phyloP scores from a whole-genome alignment of 2,888 invertebrate genomes.

The Phengaris alcon region DNA sequence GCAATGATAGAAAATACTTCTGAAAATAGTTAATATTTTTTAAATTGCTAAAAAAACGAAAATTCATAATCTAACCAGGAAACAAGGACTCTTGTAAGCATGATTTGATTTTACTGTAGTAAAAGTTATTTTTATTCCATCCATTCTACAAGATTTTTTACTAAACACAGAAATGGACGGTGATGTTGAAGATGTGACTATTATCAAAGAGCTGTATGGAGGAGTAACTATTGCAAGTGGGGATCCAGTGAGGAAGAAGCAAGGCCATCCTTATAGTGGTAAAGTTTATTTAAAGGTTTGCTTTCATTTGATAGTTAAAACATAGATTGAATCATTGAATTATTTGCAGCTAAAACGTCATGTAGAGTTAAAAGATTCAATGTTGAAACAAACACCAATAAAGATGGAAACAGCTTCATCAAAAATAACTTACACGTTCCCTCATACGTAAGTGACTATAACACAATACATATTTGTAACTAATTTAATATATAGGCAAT shows the following conservation, averaged over 20 bases:
- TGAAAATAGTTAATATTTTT: not conserved
- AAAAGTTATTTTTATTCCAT: not conserved
- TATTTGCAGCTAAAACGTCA: not conserved
- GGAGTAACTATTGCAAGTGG: not conserved
- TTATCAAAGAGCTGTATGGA: not conserved
- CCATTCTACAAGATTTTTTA: not conserved
- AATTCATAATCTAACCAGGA: too few relatives aligned
- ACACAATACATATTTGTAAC: too few relatives aligned
- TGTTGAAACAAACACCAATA: not conserved
- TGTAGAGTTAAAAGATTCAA: not conserved
- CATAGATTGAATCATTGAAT: not conserved
- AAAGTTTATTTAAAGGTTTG: not conserved
- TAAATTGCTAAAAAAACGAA: not conserved
- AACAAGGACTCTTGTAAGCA: too few relatives aligned
- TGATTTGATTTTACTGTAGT: not conserved
- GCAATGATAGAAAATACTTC: not conserved
- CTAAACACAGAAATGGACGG: not conserved
- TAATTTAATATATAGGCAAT: too few relatives aligned
- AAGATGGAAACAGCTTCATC: not conserved
- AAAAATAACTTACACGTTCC: not conserved
- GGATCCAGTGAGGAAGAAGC: not conserved
- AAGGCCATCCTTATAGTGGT: not conserved
- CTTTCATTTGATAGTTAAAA: too few relatives aligned
- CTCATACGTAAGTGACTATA: not conserved
- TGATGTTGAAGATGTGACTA: not conserved